Conservation (phyloP, 2,113 vertebrate genomes). For the Tupaia tana region DNA sequence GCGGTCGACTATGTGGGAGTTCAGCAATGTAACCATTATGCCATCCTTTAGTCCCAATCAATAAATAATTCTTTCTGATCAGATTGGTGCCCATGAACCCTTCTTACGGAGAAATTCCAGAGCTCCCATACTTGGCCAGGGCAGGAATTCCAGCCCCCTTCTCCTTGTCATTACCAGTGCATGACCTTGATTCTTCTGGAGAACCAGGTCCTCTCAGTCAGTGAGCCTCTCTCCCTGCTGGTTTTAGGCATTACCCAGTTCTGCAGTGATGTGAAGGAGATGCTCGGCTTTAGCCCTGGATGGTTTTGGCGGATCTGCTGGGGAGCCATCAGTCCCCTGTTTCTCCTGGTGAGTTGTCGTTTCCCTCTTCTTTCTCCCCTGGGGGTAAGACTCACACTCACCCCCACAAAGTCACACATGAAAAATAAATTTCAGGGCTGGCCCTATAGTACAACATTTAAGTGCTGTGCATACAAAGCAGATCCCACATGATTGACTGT, state of each 20-base stretch:
- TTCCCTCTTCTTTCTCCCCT: constrained; percentile 15
- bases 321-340: constrained; percentile 95
- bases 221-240: constrained; percentile 3
- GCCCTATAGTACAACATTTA: no score
- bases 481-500: no score
- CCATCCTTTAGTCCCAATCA: no score
- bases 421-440: neutral
- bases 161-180: neutral
- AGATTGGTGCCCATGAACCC: neutral
- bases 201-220: neutral
- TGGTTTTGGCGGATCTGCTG: constrained; percentile 97
- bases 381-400: neutral
- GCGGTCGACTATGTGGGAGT: no score
- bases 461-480: no score
- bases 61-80: neutral
- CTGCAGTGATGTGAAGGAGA: constrained; percentile 93
- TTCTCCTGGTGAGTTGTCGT: constrained; percentile 93
- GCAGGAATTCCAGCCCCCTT: neutral
- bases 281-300: constrained; percentile 97
- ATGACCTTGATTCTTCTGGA: neutral
- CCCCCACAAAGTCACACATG: neutral
- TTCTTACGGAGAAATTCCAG: neutral
- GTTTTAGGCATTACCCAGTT: constrained; percentile 94
- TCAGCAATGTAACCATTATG: no score
- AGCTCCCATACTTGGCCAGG: neutral